These are phyloP conservation scores for Plumapathes pennacea DNA, from an alignment of 92 coral and sea anemone species.

Conservation along the genomic window DNA sequence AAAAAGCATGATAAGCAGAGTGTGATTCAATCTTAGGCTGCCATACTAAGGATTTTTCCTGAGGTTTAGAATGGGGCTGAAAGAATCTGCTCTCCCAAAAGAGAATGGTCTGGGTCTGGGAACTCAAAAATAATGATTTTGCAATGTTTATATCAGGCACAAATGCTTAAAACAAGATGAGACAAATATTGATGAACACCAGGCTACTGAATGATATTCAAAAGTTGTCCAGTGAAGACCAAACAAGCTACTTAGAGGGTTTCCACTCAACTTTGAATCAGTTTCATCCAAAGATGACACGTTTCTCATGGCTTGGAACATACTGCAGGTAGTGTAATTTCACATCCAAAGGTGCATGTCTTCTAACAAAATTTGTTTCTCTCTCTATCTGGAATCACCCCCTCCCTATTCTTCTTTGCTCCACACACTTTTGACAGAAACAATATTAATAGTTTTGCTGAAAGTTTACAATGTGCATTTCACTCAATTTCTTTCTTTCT, in stretches of 20 bases:
- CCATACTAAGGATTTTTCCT: too few species aligned
- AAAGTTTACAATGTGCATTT: too few species aligned
- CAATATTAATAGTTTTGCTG: too few species aligned
- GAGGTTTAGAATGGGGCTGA: too few species aligned
- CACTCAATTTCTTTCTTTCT: too few species aligned
- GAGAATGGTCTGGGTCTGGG: not conserved
- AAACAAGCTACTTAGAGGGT: conserved; percentile 60
- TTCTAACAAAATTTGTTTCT: not conserved
- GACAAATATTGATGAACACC: conserved; percentile 22
- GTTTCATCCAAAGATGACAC: conserved; percentile 42
- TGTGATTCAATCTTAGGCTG: too few species aligned
- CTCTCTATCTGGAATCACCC: not conserved
- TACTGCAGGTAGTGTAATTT: conserved; percentile 12
- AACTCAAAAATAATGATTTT: not conserved
- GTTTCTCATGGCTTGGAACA: conserved; percentile 14
- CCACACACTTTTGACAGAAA: not conserved
- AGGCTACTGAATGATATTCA: conserved; percentile 43
- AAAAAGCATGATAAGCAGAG: too few species aligned
- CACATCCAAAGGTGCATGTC: conserved; percentile 4
- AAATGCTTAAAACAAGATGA: conserved; percentile 39
- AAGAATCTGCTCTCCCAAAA: too few species aligned
- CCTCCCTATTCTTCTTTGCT: not conserved
- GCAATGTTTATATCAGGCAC: conserved; percentile 22
- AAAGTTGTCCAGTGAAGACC: conserved; percentile 34
- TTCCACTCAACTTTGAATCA: conserved; percentile 51